Conservation (phyloP, 2,113 vertebrate species). For the Gasterosteus nipponicus region DNA sequence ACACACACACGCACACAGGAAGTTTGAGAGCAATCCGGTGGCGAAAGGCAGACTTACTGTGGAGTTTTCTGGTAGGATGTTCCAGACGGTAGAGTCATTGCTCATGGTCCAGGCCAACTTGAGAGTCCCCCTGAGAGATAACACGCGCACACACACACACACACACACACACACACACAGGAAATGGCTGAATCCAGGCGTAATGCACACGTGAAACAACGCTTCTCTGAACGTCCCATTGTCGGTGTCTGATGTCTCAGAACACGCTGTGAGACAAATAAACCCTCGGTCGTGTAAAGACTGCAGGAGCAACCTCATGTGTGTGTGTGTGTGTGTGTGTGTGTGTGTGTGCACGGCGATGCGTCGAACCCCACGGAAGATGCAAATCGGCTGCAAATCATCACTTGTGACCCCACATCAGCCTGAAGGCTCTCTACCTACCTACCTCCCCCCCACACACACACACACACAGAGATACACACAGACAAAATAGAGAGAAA, state of each 20-base stretch:
- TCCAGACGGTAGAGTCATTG: constrained; percentile 91
- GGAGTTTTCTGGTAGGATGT: constrained; percentile 86
- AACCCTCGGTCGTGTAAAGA: constrained; percentile 18
- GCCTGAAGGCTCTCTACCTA: constrained; percentile 18
- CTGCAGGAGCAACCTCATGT: constrained; percentile 22
- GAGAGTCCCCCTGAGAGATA: constrained; percentile 78
- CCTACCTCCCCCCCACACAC: constrained; percentile 20
- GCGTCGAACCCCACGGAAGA: constrained; percentile 25
- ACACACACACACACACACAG: constrained; percentile 53
- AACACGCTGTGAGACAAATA: neutral
- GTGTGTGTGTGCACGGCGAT: neutral
- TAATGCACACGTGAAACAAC: neutral
- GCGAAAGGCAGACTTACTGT: constrained; percentile 85
- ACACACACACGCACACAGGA: constrained; percentile 41
- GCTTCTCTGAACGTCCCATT: neutral
- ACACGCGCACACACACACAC: constrained; percentile 52
- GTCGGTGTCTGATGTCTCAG: neutral
- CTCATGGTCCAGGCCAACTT: constrained; percentile 89
- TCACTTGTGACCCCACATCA: constrained; percentile 53
- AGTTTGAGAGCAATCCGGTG: constrained; percentile 47
- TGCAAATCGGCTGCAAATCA: constrained; percentile 54
- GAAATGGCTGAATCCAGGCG: constrained; percentile 52
- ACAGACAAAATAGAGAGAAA: constrained; percentile 14
- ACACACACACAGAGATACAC: constrained; percentile 14
- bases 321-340: constrained; percentile 3